Evolutionary conservation across 1,140 invertebrate species (phyloP).

Genomic region (Cryptotermes secundus): DNA sequence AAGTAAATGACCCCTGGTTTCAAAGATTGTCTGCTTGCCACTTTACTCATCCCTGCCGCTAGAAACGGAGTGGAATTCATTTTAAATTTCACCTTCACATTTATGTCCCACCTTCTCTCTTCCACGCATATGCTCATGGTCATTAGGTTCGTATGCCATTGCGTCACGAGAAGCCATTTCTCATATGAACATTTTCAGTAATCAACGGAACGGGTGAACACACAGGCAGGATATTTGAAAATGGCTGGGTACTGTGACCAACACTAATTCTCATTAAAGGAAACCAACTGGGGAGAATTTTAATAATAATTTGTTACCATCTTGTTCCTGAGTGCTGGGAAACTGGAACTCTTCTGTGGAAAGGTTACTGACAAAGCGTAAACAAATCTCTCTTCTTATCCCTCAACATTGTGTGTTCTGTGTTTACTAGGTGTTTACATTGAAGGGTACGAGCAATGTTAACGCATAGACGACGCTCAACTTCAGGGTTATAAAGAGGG

Average conservation of each 20-base stretch:
- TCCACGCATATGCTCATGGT: background rate
- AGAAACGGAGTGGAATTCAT: background rate
- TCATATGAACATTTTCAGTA: background rate
- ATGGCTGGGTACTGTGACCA: background rate
- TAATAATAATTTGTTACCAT: background rate
- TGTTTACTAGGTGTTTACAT: too few species aligned
- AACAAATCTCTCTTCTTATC: too few species aligned
- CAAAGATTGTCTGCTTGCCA: background rate
- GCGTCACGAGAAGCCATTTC: background rate
- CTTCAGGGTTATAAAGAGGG: too few species aligned
- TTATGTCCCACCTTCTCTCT: background rate
- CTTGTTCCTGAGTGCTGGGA: too few species aligned
- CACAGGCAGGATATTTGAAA: background rate
- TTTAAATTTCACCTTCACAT: constrained; percentile 4
- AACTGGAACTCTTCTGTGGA: too few species aligned
- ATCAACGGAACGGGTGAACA: background rate
- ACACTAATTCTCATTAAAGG: background rate
- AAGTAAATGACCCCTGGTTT: background rate
- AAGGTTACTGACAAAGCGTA: too few species aligned
- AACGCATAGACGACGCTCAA: too few species aligned
- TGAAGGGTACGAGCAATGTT: too few species aligned
- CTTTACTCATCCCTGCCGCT: background rate
- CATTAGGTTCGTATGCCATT: background rate
- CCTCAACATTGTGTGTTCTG: too few species aligned
- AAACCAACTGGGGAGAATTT: background rate